Percentiles rank a stretch among this genome's conserved stretches.
These are phyloP conservation scores for Chromis chromis DNA, from an alignment of 2,797 vertebrate species.

Conservation along the genomic window DNA sequence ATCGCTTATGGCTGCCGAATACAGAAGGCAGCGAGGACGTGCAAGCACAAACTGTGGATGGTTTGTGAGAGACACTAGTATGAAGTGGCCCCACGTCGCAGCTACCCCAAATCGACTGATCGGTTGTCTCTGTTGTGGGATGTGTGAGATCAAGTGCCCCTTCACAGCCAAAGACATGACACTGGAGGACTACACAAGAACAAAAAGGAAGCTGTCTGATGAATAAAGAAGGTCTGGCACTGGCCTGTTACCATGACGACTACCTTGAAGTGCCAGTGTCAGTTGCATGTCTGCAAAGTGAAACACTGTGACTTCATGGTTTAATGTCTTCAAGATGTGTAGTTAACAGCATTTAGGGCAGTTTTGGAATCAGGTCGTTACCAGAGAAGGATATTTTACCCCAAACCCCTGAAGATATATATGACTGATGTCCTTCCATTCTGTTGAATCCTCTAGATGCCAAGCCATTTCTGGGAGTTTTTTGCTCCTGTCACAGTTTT, in stretches of 20 bases:
- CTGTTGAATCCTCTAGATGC: neutral
- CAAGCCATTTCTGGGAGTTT: too few species aligned
- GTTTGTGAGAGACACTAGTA: conserved; percentile 17
- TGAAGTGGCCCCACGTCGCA: conserved; percentile 27
- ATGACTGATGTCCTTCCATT: neutral
- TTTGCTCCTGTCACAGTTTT: too few species aligned
- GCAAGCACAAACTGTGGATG: conserved; percentile 18
- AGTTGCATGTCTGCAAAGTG: conserved; percentile 45
- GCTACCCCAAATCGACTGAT: conserved; percentile 39
- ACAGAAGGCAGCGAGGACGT: conserved; percentile 18
- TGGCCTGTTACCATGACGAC: conserved; percentile 61
- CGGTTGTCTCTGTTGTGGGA: conserved; percentile 34
- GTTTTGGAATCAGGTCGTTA: conserved; percentile 17
- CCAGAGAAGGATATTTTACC: conserved; percentile 16
- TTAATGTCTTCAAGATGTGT: conserved; percentile 26
- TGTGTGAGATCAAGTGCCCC: conserved; percentile 54
- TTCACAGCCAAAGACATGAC: conserved; percentile 44
- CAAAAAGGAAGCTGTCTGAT: conserved; percentile 40
- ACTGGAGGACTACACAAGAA: conserved; percentile 19
- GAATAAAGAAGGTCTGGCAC: conserved; percentile 37
- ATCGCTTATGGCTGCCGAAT: conserved; percentile 18
- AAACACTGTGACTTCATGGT: conserved; percentile 48
- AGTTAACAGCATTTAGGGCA: conserved; percentile 20
- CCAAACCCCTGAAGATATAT: too few species aligned
- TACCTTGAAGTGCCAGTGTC: conserved; percentile 41